A percentile compares a stretch with the other conserved stretches of the same genome.
Conservation (phyloP, 2,888 invertebrate genomes). For the Trachelus troglodyta region DNA sequence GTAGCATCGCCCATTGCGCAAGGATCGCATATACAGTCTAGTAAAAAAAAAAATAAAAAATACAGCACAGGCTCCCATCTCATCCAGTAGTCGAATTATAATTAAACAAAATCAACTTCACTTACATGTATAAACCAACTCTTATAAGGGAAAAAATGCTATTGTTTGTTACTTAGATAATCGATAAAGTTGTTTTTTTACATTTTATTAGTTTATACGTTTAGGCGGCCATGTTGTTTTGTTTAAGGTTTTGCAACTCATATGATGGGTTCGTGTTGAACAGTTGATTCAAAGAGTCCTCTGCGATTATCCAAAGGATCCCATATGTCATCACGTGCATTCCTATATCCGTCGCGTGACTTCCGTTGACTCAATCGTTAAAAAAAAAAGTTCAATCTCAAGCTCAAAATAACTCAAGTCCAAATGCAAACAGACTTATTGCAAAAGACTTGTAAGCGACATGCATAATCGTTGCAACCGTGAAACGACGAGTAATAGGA, state of each 20-base stretch:
- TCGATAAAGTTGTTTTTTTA: conserved; percentile 64
- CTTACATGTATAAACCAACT: conserved; percentile 2
- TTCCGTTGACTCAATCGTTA: background rate
- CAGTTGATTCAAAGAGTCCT: background rate
- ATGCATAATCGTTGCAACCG: background rate
- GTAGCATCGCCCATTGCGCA: background rate
- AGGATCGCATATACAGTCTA: background rate
- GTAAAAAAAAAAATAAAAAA: background rate
- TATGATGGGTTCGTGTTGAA: conserved; percentile 40
- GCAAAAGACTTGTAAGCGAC: background rate
- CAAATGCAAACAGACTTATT: background rate
- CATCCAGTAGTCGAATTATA: conserved; percentile 7
- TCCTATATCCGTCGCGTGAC: background rate
- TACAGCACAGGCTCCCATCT: background rate
- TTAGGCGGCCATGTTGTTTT: conserved; percentile 62
- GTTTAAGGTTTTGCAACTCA: conserved; percentile 55
- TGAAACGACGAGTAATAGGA: background rate
- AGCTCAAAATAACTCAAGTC: background rate
- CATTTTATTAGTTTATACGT: conserved; percentile 66
- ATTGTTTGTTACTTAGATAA: conserved; percentile 67
- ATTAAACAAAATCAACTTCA: conserved; percentile 6
- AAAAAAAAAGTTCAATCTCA: background rate
- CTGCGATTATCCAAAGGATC: background rate
- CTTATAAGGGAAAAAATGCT: conserved; percentile 50
- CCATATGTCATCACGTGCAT: background rate